Evolutionary conservation across 2,888 invertebrate species (phyloP), one percentile per base, ranked within the genome.

Genomic region (Dione juno): DNA sequence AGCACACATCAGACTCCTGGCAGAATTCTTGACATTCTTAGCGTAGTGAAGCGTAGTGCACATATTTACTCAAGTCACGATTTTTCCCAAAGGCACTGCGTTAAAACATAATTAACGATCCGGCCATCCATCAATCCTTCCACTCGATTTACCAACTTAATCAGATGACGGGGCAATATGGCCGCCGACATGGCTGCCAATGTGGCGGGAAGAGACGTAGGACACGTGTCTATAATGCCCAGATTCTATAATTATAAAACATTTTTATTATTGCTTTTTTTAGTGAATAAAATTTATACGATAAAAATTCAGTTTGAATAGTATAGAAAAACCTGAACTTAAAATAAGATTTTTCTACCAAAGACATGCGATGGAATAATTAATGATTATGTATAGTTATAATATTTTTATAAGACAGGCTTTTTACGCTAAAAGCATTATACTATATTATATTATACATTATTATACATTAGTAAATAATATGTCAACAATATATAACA

Each of bases 141-240:
- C 82, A 81, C 85, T 85, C 84, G 86, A 85, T 87, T 85, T 83
- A 82, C 82, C 83, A 85, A 86, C 85, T 84, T 84, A 84, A 86
- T 86, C 84, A 82, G 85, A 84, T 87, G 87, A 87, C 85, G 79
- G 66, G 71, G 83, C 76, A 74, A 71, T 72, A 76, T 74, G 77
- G 74, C 73, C 69, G 68, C 68, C 70, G 54, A 66, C n/a, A 48
- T 66, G 61, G 66, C 53, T 21, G 52, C 43, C 66, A 66, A 66
- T 13, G 14, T 64, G 63, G 63, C 50, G 37, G 63, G 43, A n/a
- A n/a, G 54, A 54, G 54, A 54, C 54, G 35, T 35, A 37, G 54
- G 54, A 54, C 54, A 54, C 35, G n/a, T 37, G 54, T 10, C 35
- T 54, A 37, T 54, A 54, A n/a, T 35, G n/a, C 35, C 54, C 16